Evolutionary conservation across 2,113 vertebrate genomes (phyloP), one percentile per base, ranked within the genome.

Genomic region (Istiophorus platypterus): DNA sequence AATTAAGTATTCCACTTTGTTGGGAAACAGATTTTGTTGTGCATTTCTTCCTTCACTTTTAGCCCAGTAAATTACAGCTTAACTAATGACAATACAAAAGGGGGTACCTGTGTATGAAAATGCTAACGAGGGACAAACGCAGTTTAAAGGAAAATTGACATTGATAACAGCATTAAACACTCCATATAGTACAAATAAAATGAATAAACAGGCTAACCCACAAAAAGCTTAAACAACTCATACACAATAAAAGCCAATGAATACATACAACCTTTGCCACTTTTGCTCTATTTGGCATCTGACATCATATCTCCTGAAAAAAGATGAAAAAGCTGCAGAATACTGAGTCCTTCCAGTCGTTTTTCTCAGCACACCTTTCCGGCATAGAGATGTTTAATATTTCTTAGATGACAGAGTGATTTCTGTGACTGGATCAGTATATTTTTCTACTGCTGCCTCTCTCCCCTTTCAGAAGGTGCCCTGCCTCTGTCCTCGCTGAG

Each of bases 401-500:
- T 31, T 49, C 5, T 63, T 17, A 2, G 58, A 41, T 49, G 26
- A 22, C 42, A 20, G 17, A 17, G 18, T 17, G 24, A 41, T 37
- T 14, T 64, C 13, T 9, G 22, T 49, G 42, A 45, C 9, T 17
- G n/a, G 29, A 45, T 29, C 61, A 15, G 20, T 52, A 7, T 22
- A 8, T 5, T 72, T 17, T 20, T 39, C 12, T 22, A 41, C 34
- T 37, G 49, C 18, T 29, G 8, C 17, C 31, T 80, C 39, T 8
- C 64, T 24, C 51, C 13, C 11, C 7, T 26, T 47, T 17, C 81
- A 93, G 93, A 89, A 63, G 67, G 37, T 27, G 70, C 72, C 45
- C 80, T 90, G 61, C 70, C 91, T 7, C 77, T 81, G 76, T 85
- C 92, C 62, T 91, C 86, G 0, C 81, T 94, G 39, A 82, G 81